Evolutionary conservation across 2,797 vertebrate genomes (phyloP), one percentile per base, ranked within the genome.

Genomic region (Myiotriccus ornatus): DNA sequence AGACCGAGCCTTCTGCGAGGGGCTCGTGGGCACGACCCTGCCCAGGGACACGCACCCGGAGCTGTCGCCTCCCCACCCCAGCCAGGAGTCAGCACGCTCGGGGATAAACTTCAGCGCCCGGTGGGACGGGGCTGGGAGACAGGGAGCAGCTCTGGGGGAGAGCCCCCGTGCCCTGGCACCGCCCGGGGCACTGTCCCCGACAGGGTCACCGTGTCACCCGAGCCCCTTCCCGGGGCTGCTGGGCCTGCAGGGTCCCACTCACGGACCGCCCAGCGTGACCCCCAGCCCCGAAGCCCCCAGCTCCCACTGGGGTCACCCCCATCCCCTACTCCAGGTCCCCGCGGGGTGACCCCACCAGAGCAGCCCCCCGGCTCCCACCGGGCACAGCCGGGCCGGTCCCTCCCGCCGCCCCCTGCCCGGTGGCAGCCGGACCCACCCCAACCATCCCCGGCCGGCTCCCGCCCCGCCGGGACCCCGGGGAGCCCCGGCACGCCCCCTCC

Each of bases 11-110:
- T 5, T 35, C 49, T 20, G 7, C 0, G 7, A 39, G 24, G 52
- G 76, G 34, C 24, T 59, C 4, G 0, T 0, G 1, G 12, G 32
- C 41, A 55, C 13, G 1, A 11, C 35, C 25, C 63, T 2, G 14
- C 47, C 47, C 34, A 1, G 35, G n/a, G 16, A 43, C 35, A n/a
- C 0, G 2, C 2, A 0, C 20, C 34, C 7, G 3, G 20, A 23
- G 3, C n/a, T 13, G 3, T 30, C 0, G 1, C 35, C 10, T 43
- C 47, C 47, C 14, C 7, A 1, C 13, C 0, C 5, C 24, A 2
- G 12, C 20, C 49, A 1, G 23, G 3, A n/a, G n/a, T 19, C 7
- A n/a, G 10, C 2, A 7, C 49, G 1, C 44, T 5, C 16, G 1
- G 35, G 16, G 10, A 9, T 4, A 12, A 56, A 20, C 5, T 7